Base-by-base conservation (phyloP, 2,888 invertebrate genomes). In the Ormyrus nitidulus region DNA sequence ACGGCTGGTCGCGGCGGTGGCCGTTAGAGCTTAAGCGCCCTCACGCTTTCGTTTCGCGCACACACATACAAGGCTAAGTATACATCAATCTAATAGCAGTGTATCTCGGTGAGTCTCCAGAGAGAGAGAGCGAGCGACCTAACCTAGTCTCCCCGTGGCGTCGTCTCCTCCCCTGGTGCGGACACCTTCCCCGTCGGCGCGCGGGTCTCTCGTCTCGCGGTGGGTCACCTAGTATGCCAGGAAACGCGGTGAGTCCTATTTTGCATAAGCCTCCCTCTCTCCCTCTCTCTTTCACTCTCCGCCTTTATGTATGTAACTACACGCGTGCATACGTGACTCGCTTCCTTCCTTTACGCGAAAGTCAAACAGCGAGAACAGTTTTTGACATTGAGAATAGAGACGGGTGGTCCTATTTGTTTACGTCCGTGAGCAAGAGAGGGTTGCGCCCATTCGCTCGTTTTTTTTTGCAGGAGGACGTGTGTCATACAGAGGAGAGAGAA, bases 141-240 rank as follows among this genome's bases (percentile, higher is more conserved):
- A 87, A 86, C 86, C 87, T 87, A 83, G 85, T 84, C 81, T 0
- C 34, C 71, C 49, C 64, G 70, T 79, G 61, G 79, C 79, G 77
- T 80, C 80, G 34, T 68, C 72, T 13, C 51, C 44, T 48, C 59
- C 34, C 34, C 34, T 34, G 34, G 34, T 34, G 34, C 34, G 34
- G 4, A 34, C 34, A 34, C 34, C 34, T 34, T 34, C 34, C 34
- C 34, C 34, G 34, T 34, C 34, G 4, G 34, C 4, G 34, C 34
- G 4, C 34, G 34, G 34, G 34, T 34, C 34, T 56, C 11, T n/a
- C 10, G 56, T 11, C 10, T 53, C 53, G 8, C 49, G 11, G 49
- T 71, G 71, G 51, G 34, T 10, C 7, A 13, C 44, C 51, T 69
- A 62, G 65, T 70, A 79, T 79, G 79, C 79, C 69, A 74, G 79